Conservation (phyloP, 2,888 invertebrate genomes). For the Acrocyrtus sp. region DNA sequence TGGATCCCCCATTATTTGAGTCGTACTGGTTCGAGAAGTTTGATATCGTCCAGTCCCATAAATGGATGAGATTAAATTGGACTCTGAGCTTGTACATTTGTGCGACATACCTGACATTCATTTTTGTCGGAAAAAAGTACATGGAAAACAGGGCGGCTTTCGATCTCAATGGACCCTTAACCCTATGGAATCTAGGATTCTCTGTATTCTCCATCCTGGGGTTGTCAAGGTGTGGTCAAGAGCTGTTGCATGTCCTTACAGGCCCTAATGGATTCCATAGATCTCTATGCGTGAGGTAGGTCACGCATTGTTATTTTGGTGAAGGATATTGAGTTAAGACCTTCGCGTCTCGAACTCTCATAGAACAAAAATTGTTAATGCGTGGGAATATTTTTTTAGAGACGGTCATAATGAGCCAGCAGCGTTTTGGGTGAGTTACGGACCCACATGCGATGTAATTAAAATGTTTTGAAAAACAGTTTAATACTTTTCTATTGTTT, state of each 20-base stretch:
- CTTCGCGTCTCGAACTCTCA: not conserved
- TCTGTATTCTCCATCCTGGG: conserved; percentile 69
- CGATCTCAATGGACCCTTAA: conserved; percentile 85
- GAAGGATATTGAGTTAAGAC: not conserved
- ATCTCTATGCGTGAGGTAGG: conserved; percentile 45
- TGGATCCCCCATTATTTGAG: conserved; percentile 45
- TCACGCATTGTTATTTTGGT: not conserved
- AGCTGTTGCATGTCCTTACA: conserved; percentile 37
- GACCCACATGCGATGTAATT: too few relatives aligned
- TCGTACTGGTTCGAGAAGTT: conserved; percentile 49
- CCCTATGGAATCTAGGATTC: conserved; percentile 90
- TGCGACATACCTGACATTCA: conserved; percentile 84
- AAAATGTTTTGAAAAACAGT: not conserved
- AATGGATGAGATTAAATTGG: conserved; percentile 52
- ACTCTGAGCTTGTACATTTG: conserved; percentile 33
- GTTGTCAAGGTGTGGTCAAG: conserved; percentile 26
- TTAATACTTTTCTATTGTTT: not conserved
- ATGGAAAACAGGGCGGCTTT: conserved; percentile 93
- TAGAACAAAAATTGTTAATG: not conserved
- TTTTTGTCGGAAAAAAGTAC: conserved; percentile 91
- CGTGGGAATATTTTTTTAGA: conserved; percentile 27
- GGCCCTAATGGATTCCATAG: conserved; percentile 46
- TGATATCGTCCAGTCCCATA: conserved; percentile 22
- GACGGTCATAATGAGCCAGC: conserved; percentile 46
- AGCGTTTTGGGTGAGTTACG: conserved; percentile 47